Evolutionary conservation across 2,888 invertebrate species (phyloP).

Genomic region (Chloromyia formosa): DNA sequence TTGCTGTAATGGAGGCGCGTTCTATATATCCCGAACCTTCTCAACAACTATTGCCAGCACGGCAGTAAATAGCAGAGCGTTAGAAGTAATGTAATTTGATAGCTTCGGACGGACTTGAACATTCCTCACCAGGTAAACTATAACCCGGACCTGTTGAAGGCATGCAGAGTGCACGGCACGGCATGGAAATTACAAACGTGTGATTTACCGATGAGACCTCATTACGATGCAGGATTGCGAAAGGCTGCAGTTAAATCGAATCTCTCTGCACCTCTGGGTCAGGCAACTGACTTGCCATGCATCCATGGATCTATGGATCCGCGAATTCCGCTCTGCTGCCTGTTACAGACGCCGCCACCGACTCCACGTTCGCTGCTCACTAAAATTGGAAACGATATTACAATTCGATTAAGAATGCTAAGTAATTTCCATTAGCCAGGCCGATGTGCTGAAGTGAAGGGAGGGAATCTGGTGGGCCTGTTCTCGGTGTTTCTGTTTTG

Average conservation of each 20-base stretch:
- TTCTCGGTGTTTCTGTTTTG: neutral
- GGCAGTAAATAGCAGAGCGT: slow-evolving; percentile 21
- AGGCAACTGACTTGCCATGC: slow-evolving; percentile 37
- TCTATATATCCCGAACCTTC: slow-evolving; percentile 34
- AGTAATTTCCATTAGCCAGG: slow-evolving; percentile 42
- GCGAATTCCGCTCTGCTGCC: slow-evolving; percentile 20
- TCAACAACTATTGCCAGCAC: slow-evolving; percentile 1
- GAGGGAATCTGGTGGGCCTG: neutral
- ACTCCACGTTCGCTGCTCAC: slow-evolving; percentile 3
- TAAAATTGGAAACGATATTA: slow-evolving; percentile 41
- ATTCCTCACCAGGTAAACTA: slow-evolving; percentile 36
- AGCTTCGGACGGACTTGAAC: slow-evolving; percentile 35
- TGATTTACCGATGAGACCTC: slow-evolving; percentile 44
- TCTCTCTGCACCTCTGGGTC: slow-evolving; percentile 39
- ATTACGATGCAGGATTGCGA: slow-evolving; percentile 43
- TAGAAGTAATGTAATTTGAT: slow-evolving; percentile 43
- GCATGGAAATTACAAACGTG: slow-evolving; percentile 41
- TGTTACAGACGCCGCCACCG: slow-evolving; percentile 6
- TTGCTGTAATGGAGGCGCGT: slow-evolving; percentile 33
- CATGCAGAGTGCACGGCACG: slow-evolving; percentile 32
- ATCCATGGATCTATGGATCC: slow-evolving; percentile 21
- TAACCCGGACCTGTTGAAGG: slow-evolving; percentile 35
- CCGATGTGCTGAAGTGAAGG: neutral
- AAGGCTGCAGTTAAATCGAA: slow-evolving; percentile 38
- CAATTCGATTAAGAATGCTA: slow-evolving; percentile 44